phyloP scores from a whole-genome alignment of 2,888 invertebrate species.

The Ligdia adustata region DNA sequence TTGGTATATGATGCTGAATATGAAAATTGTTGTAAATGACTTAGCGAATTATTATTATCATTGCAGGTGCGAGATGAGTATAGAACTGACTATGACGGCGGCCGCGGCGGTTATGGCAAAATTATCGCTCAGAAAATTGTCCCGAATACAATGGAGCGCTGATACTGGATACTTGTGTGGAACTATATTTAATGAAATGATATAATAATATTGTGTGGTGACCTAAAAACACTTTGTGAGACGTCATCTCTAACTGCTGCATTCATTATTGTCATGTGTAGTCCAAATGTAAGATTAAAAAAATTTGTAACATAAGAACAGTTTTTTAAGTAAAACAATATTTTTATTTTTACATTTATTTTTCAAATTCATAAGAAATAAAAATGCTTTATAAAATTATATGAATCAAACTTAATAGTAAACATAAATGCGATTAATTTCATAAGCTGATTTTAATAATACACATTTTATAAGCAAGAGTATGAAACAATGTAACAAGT shows the following conservation, averaged over 20 bases:
- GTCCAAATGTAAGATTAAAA: slow-evolving; percentile 31
- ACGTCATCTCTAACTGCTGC: slow-evolving; percentile 36
- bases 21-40: too few species aligned
- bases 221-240: slow-evolving; percentile 46
- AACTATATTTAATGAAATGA: slow-evolving; percentile 27
- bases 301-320: too few species aligned
- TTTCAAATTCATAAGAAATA: slow-evolving; percentile 19
- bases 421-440: slow-evolving; percentile 33
- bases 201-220: slow-evolving; percentile 30
- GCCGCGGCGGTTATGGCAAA: slow-evolving; percentile 98
- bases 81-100: slow-evolving; percentile 97
- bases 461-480: background rate
- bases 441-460: slow-evolving; percentile 23
- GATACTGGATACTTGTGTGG: slow-evolving; percentile 43
- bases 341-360: slow-evolving; percentile 22
- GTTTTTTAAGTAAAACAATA: slow-evolving; percentile 17
- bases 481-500: too few species aligned
- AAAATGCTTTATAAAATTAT: slow-evolving; percentile 34
- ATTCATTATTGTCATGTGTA: slow-evolving; percentile 38
- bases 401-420: slow-evolving; percentile 18
- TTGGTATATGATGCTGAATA: too few species aligned
- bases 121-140: slow-evolving; percentile 93
- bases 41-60: too few species aligned
- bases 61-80: slow-evolving; percentile 98
- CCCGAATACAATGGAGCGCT: slow-evolving; percentile 83